Evolutionary conservation across 2,888 invertebrate species (phyloP).

Genomic region (Diarsia mendica): DNA sequence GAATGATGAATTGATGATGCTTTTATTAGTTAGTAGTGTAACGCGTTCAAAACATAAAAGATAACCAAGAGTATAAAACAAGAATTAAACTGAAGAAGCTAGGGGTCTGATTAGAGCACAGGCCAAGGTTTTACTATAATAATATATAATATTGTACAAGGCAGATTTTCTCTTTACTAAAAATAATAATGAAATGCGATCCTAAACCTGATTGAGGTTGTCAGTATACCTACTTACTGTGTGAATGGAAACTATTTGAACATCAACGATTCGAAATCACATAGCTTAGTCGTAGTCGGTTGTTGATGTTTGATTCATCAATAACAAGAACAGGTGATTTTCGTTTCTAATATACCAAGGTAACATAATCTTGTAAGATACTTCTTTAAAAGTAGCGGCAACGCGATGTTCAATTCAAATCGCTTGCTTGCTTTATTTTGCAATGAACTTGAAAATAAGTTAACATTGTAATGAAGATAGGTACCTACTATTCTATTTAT

Average conservation of each 20-base stretch:
- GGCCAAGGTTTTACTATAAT: neutral
- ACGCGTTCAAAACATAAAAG: neutral
- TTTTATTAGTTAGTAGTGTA: neutral
- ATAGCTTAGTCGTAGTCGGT: neutral
- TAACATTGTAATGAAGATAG: neutral
- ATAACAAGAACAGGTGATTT: slow-evolving; percentile 74
- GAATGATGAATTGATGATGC: too few relatives aligned
- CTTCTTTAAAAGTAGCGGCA: slow-evolving; percentile 17
- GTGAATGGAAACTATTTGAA: neutral
- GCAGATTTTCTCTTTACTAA: neutral
- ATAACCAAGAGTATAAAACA: neutral
- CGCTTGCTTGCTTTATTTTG: slow-evolving; percentile 20
- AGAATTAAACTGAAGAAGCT: neutral
- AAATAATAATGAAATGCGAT: too few relatives aligned
- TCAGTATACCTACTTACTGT: neutral
- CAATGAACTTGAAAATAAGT: slow-evolving; percentile 31
- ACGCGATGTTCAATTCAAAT: slow-evolving; percentile 8
- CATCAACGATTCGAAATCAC: too few relatives aligned
- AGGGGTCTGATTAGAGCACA: neutral
- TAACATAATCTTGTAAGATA: slow-evolving; percentile 66
- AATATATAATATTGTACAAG: too few relatives aligned
- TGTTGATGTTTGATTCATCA: slow-evolving; percentile 29
- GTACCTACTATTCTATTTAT: slow-evolving; percentile 24
- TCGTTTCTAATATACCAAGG: slow-evolving; percentile 69
- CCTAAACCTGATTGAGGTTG: neutral